Percentiles rank a stretch among this genome's conserved stretches.
Conservation (phyloP, 1,140 invertebrate genomes). For the Hesperophylax magnus region DNA sequence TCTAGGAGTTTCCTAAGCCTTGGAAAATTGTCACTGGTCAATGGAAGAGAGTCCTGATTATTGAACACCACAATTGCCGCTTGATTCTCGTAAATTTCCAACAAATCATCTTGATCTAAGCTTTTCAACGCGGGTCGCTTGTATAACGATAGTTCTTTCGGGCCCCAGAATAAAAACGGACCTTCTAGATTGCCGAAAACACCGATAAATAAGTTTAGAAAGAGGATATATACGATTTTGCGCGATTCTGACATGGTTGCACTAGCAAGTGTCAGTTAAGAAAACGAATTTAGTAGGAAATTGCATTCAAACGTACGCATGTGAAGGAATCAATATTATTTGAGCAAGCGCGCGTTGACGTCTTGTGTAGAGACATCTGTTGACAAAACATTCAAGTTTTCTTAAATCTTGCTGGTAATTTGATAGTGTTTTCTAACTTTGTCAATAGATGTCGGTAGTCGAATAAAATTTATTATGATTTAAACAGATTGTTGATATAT, state of each 20-base stretch:
- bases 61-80: constrained; percentile 68
- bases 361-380: not conserved
- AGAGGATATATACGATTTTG: too few relatives aligned
- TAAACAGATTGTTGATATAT: too few relatives aligned
- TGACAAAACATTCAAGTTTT: not conserved
- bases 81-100: constrained; percentile 66
- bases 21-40: constrained; percentile 66
- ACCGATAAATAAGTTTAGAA: too few relatives aligned
- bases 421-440: too few relatives aligned
- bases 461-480: too few relatives aligned
- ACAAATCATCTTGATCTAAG: constrained; percentile 66
- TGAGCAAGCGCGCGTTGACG: not conserved
- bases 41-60: constrained; percentile 66
- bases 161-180: constrained; percentile 73
- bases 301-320: too few relatives aligned
- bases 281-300: too few relatives aligned
- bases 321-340: too few relatives aligned
- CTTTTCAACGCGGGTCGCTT: constrained; percentile 67
- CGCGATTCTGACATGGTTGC: too few relatives aligned
- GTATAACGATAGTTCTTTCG: constrained; percentile 65
- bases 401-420: too few relatives aligned
- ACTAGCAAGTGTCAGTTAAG: too few relatives aligned
- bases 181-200: constrained; percentile 66
- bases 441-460: too few relatives aligned
- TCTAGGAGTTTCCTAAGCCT: constrained; percentile 67